Base-by-base conservation (phyloP, 2,888 invertebrate species). In the Lasioglossum marginatum region DNA sequence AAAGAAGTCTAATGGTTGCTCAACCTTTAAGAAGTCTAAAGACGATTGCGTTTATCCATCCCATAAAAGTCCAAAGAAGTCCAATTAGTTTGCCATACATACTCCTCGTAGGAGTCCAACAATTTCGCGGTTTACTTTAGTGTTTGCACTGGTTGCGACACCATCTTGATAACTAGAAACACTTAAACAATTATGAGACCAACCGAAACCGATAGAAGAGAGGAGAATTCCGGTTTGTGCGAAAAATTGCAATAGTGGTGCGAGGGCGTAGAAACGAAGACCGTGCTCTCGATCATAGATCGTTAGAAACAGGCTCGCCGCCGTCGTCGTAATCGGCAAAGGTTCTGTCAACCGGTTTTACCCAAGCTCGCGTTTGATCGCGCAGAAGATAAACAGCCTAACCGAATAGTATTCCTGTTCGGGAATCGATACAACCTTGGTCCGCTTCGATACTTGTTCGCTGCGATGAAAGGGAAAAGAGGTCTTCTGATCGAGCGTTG, bases 351-450 rank as follows among this genome's bases (percentile, higher is more conserved):
- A 71, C 70, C 70, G 40, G 40, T 71, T 40, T n/a, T 70, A 70
- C n/a, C 23, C 14, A 19, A 34, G 31, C 31, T 14, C 27, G 43
- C n/a, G 40, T 16, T 4, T 14, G 40, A n/a, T 43, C n/a, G 5
- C 16, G 14, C 14, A 16, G n/a, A n/a, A 40, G 43, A 71, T n/a
- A 40, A 71, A 40, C 43, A 4, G 60, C 27, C n/a, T 14, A n/a
- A n/a, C 8, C 34, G 66, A 40, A 14, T n/a, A 12, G 40, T 23
- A 71, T 71, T n/a, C n/a, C 40, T n/a, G 12, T 71, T 43, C 43
- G n/a, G n/a, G 40, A 27, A 43, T 43, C 70, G 70, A 16, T 14
- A 14, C 43, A n/a, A 71, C 70, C 70, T 71, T 71, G 40, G n/a
- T 40, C 40, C n/a, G 40, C 40, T 40, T 71, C 27, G 34, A 37